Evolutionary conservation across 2,888 invertebrate genomes (phyloP), one percentile per base, ranked within the genome.

Genomic region (Liodrosophila aerea): DNA sequence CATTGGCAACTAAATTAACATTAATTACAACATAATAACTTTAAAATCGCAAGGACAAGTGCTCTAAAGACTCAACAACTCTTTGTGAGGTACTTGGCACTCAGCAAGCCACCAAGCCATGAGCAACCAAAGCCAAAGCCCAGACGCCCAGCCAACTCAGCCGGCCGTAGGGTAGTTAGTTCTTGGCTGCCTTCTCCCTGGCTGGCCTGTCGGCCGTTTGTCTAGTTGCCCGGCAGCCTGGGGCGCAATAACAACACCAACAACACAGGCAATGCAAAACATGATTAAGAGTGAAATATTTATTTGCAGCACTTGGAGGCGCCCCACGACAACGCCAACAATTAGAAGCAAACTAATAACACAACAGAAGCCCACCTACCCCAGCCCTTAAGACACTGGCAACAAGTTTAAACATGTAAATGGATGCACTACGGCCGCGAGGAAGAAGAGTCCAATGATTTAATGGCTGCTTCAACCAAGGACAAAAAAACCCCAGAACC

Each of bases 241-340:
- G 22, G 22, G 22, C 22, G 22, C 5, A n/a, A n/a, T n/a, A n/a
- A 56, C 36, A 45, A 49, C 29, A 59, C 22, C 16, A 41, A 13
- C 22, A 67, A 85, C 46, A 45, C 56, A 61, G 61, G 45, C 52
- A 75, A 63, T 54, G 73, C 73, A 81, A 86, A 85, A 85, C 80
- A 74, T 82, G 76, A 82, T 85, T 77, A 80, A 80, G 71, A 80
- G 75, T 82, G 73, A 85, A 85, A 83, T 85, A 77, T 85, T 82
- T 85, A 80, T 82, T 85, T 85, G 78, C 75, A 75, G 70, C 75
- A 82, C 80, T 80, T 74, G 64, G 65, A 77, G 82, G 77, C 81
- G 65, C 64, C 80, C 83, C 70, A 76, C 76, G 70, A 67, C 73
- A 70, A 61, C 71, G 63, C 61, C 72, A 71, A 82, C 85, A 82